A percentile compares a stretch with the other conserved stretches of the same genome.
Conservation (phyloP, 2,888 invertebrate species). For the Cephus sareptanus region DNA sequence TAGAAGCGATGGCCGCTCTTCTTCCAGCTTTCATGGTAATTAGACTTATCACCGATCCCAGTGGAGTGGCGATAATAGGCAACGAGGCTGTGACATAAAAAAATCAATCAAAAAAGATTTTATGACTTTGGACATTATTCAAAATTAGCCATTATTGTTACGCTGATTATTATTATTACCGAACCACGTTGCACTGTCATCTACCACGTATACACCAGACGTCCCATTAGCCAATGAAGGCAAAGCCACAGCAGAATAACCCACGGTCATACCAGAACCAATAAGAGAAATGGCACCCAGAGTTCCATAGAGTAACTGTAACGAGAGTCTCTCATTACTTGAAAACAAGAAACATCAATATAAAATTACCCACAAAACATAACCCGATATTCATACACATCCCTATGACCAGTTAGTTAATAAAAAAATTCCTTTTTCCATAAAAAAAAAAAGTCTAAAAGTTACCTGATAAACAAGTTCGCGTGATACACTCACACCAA, state of each 20-base stretch:
- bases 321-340: background rate
- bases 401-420: background rate
- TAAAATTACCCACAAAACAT: background rate
- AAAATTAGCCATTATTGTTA: background rate
- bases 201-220: slow-evolving; percentile 45
- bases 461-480: background rate
- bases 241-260: slow-evolving; percentile 55
- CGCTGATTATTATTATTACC: slow-evolving; percentile 54
- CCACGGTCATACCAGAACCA: slow-evolving; percentile 45
- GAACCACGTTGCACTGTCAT: slow-evolving; percentile 67
- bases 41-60: slow-evolving; percentile 65
- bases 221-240: slow-evolving; percentile 46
- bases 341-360: background rate
- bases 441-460: background rate
- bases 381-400: background rate
- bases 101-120: background rate
- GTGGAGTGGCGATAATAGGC: slow-evolving; percentile 66
- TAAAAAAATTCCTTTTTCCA: background rate
- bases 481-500: background rate
- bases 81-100: slow-evolving; percentile 64
- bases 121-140: background rate
- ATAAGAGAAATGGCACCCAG: slow-evolving; percentile 28
- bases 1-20: slow-evolving; percentile 60
- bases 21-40: slow-evolving; percentile 67
- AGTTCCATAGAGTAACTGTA: slow-evolving; percentile 32